Evolutionary conservation across 1,140 invertebrate genomes (phyloP).

Genomic region (Monochamus saltuarius): DNA sequence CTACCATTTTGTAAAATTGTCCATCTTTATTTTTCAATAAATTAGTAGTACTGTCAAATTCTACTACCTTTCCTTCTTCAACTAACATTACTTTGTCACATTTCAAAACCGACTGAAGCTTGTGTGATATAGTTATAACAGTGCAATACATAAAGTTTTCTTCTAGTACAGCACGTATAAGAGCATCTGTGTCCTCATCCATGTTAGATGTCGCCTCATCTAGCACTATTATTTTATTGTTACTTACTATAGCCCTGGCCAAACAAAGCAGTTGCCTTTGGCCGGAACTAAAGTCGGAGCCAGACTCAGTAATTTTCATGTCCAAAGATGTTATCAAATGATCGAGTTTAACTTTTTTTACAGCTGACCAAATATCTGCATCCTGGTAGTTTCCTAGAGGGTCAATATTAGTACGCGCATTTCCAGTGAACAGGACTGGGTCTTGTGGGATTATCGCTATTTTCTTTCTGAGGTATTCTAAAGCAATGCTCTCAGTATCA

Average conservation of each 20-base stretch:
- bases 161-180: conserved; percentile 67
- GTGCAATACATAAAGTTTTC: conserved; percentile 70
- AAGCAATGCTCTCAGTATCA: conserved; percentile 21
- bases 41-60: conserved; percentile 71
- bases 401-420: conserved; percentile 63
- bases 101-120: conserved; percentile 81
- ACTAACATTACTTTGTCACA: conserved; percentile 73
- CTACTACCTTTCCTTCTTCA: conserved; percentile 62
- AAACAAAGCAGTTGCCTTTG: conserved; percentile 79
- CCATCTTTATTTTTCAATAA: conserved; percentile 65
- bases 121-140: conserved; percentile 80
- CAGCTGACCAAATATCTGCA: conserved; percentile 41
- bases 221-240: conserved; percentile 74
- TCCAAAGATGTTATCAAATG: conserved; percentile 32
- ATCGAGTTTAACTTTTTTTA: conserved; percentile 36
- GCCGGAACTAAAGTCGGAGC: conserved; percentile 72
- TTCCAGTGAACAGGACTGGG: conserved; percentile 66
- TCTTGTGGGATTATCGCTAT: conserved; percentile 72
- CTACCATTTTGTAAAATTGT: conserved; percentile 67
- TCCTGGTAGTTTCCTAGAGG: conserved; percentile 58
- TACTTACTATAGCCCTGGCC: conserved; percentile 70
- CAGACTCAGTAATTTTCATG: conserved; percentile 61
- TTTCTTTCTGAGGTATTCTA: conserved; percentile 50
- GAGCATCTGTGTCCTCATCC: conserved; percentile 69
- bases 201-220: conserved; percentile 75